These are phyloP conservation scores for Seira musarum DNA, from an alignment of 2,888 invertebrate species.

Conservation along the genomic window DNA sequence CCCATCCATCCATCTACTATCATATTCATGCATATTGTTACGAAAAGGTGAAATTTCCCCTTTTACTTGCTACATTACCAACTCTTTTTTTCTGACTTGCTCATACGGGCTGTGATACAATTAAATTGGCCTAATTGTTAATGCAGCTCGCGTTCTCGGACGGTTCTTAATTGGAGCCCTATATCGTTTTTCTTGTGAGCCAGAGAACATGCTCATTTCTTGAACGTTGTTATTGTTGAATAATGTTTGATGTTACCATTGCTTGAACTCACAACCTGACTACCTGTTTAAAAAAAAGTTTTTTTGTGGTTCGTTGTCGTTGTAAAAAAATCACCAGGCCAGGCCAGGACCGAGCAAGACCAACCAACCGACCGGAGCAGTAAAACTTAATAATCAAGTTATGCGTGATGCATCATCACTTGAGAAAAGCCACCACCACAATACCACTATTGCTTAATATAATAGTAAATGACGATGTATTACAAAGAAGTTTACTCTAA, in stretches of 20 bases:
- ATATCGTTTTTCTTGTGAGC: constrained; percentile 60
- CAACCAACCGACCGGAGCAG: not conserved
- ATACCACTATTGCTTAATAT: not conserved
- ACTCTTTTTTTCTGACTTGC: constrained; percentile 30
- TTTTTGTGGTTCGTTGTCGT: constrained; percentile 4
- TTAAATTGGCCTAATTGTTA: constrained; percentile 70
- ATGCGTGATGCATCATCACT: constrained; percentile 38
- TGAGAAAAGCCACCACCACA: not conserved
- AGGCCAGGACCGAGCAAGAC: constrained; percentile 9
- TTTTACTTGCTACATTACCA: constrained; percentile 31
- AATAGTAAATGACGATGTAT: constrained; percentile 9
- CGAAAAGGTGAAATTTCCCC: constrained; percentile 17
- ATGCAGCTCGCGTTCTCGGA: constrained; percentile 69
- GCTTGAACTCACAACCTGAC: constrained; percentile 4
- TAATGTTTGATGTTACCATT: constrained; percentile 1
- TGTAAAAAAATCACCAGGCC: constrained; percentile 1
- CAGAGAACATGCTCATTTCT: constrained; percentile 1
- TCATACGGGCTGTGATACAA: constrained; percentile 65
- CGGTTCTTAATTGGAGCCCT: constrained; percentile 69
- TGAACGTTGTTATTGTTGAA: constrained; percentile 44
- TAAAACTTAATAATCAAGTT: constrained; percentile 30
- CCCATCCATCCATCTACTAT: not conserved
- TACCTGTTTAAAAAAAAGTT: not conserved
- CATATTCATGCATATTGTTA: constrained; percentile 26
- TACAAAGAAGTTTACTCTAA: constrained; percentile 2